Conservation (phyloP, 2,113 vertebrate genomes). For the Lathamus discolor region DNA sequence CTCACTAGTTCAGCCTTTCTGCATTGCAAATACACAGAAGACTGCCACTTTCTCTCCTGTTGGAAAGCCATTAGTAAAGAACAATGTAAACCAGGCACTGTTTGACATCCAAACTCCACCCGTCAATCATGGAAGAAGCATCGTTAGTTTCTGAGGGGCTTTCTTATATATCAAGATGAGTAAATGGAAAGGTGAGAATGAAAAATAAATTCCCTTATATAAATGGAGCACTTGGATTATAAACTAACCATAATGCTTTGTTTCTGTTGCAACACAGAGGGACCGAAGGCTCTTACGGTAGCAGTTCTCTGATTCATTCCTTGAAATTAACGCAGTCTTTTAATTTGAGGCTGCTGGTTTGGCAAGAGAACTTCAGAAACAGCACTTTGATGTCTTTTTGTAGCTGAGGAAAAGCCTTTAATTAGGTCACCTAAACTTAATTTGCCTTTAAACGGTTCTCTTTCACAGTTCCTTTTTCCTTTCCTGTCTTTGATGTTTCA, state of each 20-base stretch:
- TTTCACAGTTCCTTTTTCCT: slow-evolving; percentile 58
- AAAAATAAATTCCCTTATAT: slow-evolving; percentile 51
- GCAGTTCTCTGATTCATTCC: slow-evolving; percentile 50
- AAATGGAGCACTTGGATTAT: slow-evolving; percentile 50
- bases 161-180: slow-evolving; percentile 13
- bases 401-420: slow-evolving; percentile 59
- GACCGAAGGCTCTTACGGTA: slow-evolving; percentile 21
- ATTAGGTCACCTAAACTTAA: slow-evolving; percentile 66
- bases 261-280: slow-evolving; percentile 49
- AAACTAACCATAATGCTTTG: slow-evolving; percentile 55
- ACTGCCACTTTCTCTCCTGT: not conserved
- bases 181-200: slow-evolving; percentile 50
- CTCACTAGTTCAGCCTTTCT: not conserved
- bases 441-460: slow-evolving; percentile 68
- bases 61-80: not conserved
- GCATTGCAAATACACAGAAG: not conserved
- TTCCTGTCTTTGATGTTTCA: slow-evolving; percentile 71
- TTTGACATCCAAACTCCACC: not conserved
- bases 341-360: slow-evolving; percentile 60
- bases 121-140: not conserved
- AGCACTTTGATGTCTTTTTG: slow-evolving; percentile 65
- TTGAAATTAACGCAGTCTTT: slow-evolving; percentile 64
- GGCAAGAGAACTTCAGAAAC: slow-evolving; percentile 58
- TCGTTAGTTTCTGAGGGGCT: slow-evolving; percentile 41
- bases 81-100: not conserved